Base-by-base conservation (phyloP, 2,888 invertebrate species). In the Ectemnius lituratus region DNA sequence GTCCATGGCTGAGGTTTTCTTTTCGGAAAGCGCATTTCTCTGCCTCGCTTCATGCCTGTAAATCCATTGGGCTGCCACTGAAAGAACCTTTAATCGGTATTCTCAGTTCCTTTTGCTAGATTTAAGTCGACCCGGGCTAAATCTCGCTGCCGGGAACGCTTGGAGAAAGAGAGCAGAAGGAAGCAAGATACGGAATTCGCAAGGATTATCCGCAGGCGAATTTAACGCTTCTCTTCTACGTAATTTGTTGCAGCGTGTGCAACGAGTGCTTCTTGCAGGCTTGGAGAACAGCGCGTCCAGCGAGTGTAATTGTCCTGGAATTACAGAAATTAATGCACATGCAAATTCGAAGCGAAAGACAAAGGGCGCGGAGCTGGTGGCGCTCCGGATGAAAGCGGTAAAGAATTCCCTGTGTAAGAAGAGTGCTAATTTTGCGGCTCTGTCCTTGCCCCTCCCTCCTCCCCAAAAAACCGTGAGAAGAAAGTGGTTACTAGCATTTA, bases 61-160 rank as follows among this genome's bases (percentile, higher is more conserved):
- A 62, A 62, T 64, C 18, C 4, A 37, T 47, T 6, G 18, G 47
- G 23, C 57, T 56, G 11, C 37, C 49, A 64, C 46, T 73, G 70
- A 73, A 65, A 45, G 70, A 37, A 58, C 65, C 47, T 61, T 37
- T 73, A 73, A 73, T 73, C 73, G 70, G 45, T 61, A 69, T 57
- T 27, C 70, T 18, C 64, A 65, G 73, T 60, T 60, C 61, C 70
- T 61, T 70, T 70, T 73, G 4, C 73, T 61, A 60, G 61, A 70
- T 70, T 70, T 70, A 73, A 73, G 70, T 61, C 37, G 65, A 45
- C 37, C 47, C 62, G 57, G 63, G 59, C 47, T 65, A 73, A 73
- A 73, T 70, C 73, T 11, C 37, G 11, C 37, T 4, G 8, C 2
- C 23, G 23, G 23, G 0, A 23, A 23, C 23, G 23, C 8, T 52